Evolutionary conservation across 2,797 vertebrate species (phyloP).

Genomic region (Craterocephalus amniculus): DNA sequence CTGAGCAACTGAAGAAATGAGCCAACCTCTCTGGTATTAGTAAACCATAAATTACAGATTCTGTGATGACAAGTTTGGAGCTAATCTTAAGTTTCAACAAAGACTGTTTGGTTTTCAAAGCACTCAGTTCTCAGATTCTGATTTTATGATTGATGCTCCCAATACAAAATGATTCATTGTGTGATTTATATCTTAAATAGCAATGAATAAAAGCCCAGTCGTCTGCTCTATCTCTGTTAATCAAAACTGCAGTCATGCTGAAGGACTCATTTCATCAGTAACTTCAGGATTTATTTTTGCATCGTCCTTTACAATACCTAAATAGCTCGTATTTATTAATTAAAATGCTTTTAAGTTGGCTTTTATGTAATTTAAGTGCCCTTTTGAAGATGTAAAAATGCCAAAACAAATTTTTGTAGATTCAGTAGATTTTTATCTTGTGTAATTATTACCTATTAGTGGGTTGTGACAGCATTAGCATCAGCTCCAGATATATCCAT

Average conservation of each 20-base stretch:
- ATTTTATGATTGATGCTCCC: constrained; percentile 32
- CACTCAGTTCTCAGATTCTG: constrained; percentile 8
- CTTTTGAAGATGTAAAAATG: background rate
- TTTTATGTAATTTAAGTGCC: background rate
- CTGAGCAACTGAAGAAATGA: constrained; percentile 46
- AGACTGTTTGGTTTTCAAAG: constrained; percentile 51
- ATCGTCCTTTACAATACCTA: background rate
- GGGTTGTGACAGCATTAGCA: background rate
- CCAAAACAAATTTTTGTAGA: no score
- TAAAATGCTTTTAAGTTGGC: no score
- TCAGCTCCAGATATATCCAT: background rate
- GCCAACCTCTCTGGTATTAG: constrained; percentile 42
- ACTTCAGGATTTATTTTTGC: background rate
- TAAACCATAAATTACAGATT: constrained; percentile 57
- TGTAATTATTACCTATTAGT: background rate
- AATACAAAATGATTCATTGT: background rate
- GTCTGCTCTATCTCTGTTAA: background rate
- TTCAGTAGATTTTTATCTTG: background rate
- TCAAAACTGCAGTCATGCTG: background rate
- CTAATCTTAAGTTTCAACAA: constrained; percentile 52
- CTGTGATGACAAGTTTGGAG: constrained; percentile 41
- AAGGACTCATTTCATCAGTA: background rate
- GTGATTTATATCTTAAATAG: background rate
- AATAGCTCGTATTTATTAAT: background rate
- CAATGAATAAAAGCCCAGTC: background rate